Base-by-base conservation (phyloP, 1,140 invertebrate genomes). In the Aphaenogaster rudis region DNA sequence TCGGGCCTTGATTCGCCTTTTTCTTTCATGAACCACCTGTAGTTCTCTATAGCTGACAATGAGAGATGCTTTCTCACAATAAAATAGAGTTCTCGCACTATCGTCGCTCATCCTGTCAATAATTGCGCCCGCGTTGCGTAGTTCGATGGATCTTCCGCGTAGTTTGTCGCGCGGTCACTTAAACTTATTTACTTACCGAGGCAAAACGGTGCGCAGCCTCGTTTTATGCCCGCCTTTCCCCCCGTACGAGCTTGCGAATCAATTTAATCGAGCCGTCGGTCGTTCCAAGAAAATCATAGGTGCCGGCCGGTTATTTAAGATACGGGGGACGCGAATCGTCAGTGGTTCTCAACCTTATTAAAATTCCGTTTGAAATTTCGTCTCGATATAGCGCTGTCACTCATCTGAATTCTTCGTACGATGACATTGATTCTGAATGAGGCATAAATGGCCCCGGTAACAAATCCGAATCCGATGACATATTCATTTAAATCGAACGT, bases 241-340 rank as follows among this genome's bases (percentile, higher is more conserved):
- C 63, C 42, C 82, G 79, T 81, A 52, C 71, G 64, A 92, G 86
- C 87, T 92, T 85, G 92, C 92, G 93, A 94, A 93, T 94, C 93
- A 94, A 94, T 94, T 94, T 94, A 94, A 94, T 94, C 93, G 91
- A 86, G 81, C 88, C 91, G 78, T 87, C 88, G 91, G 91, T 92
- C 87, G 91, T 94, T 94, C 93, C 86, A 86, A 94, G 93, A 94
- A 94, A 94, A 94, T 94, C 92, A 94, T 94, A 94, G 93, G 93
- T 93, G 91, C 91, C 86, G 93, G 90, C 76, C 90, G 90, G 90
- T 93, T 93, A 94, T 94, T 93, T 93, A 91, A 93, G 92, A 90
- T 93, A 88, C 86, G 45, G 77, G 17, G 85, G 89, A 84, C 88
- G 88, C 88, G 84, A 87, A 88, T 91, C 87, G 64, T 69, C 92